Evolutionary conservation across 2,888 invertebrate species (phyloP).

Genomic region (Ceratothoa steindachneri): DNA sequence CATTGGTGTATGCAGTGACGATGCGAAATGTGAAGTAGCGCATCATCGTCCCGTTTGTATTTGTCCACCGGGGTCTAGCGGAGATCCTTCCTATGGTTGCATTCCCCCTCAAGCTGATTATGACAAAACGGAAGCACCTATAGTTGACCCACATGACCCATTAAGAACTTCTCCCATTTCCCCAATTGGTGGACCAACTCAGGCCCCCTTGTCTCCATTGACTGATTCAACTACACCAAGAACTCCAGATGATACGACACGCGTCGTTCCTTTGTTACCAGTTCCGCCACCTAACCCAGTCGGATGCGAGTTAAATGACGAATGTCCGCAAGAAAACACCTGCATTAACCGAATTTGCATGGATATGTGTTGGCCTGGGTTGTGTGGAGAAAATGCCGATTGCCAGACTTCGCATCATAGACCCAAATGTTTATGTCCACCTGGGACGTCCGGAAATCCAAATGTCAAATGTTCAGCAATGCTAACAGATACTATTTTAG

Average conservation of each 20-base stretch:
- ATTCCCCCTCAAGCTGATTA: constrained; percentile 25
- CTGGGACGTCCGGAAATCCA: constrained; percentile 50
- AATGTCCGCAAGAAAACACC: constrained; percentile 64
- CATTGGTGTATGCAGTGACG: constrained; percentile 58
- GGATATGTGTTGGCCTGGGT: constrained; percentile 70
- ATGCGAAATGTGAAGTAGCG: constrained; percentile 51
- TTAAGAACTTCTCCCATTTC: not conserved
- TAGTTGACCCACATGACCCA: not conserved
- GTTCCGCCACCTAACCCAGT: constrained; percentile 24
- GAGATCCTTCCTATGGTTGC: constrained; percentile 75
- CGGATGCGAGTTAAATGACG: constrained; percentile 59
- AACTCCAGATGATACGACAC: not conserved
- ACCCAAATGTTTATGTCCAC: constrained; percentile 52
- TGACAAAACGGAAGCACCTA: not conserved
- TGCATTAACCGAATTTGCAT: constrained; percentile 73
- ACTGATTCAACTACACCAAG: not conserved
- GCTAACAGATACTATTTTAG: not conserved
- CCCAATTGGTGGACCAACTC: constrained; percentile 11
- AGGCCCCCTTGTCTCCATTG: not conserved
- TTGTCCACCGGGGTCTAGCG: constrained; percentile 53
- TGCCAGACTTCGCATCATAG: constrained; percentile 50
- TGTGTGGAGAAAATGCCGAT: constrained; percentile 51
- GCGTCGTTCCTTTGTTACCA: constrained; percentile 5
- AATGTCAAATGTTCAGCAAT: constrained; percentile 25
- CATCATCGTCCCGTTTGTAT: constrained; percentile 51